Base-by-base conservation (phyloP, 2,113 vertebrate genomes). In the Ochotona curzoniae region DNA sequence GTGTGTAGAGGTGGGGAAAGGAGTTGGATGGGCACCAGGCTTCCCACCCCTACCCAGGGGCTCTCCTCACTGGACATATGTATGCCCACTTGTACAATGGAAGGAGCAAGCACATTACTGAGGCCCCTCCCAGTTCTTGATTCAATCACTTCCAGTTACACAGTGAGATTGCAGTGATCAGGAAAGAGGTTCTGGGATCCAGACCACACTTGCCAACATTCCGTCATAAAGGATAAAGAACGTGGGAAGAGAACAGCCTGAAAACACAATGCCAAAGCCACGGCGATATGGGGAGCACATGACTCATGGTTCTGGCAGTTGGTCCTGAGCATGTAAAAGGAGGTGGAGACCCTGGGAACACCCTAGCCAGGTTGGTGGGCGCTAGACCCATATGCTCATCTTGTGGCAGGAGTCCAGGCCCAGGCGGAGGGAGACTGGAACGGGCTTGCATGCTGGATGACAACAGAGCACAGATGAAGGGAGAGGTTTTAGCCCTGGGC, bases 1-100 rank as follows among this genome's bases (percentile, higher is more conserved):
- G 1, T 1, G 11, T 26, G 4, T 8, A 5, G 2, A 28, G 20
- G 1, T 0, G 7, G 47, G 23, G 47, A 30, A 13, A 3, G 13
- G 54, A 84, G 38, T 44, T 44, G 38, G 38, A 44, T 44, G 38
- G 38, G 3, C 38, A 44, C 38, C 38, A 44, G 38, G 38, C 38
- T 44, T 44, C 38, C 38, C 38, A 44, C 38, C 38, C 38, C n/a
- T 74, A 30, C 23, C 51, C n/a, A 25, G 28, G 20, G 57, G 21
- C 17, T 66, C 35, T 47, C 60, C 23, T 26, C 30, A 47, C 28
- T 44, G 25, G 28, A 3, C 32, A 18, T 82, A 18, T 23, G 75
- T 54, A 32, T 78, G 25, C 69, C 66, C 61, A 20, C 57, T 28
- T 84, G 14, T 91, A 70, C 47, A 47, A 51, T 13, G 44, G 21